Percentiles rank a stretch among this genome's conserved stretches.
These are phyloP conservation scores for Mus minutoides DNA, from an alignment of 2,797 vertebrate species.

Conservation along the genomic window DNA sequence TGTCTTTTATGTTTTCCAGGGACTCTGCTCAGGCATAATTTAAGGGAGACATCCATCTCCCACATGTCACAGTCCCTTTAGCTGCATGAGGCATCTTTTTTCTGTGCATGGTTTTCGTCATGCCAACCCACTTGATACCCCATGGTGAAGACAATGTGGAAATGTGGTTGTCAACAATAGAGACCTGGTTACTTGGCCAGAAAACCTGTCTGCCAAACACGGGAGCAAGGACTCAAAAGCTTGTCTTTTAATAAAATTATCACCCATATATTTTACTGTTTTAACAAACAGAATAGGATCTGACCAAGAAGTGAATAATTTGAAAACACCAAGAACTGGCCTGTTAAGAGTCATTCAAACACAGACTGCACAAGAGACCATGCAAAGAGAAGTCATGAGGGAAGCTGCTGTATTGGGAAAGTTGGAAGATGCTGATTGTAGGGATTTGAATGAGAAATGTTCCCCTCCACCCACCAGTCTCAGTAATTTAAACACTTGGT, in stretches of 20 bases:
- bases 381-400: background rate
- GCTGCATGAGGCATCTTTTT: background rate
- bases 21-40: background rate
- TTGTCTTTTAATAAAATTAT: background rate
- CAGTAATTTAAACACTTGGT: background rate
- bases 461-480: background rate
- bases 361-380: background rate
- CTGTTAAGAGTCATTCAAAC: background rate
- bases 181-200: background rate
- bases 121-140: background rate
- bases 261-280: background rate
- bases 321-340: background rate
- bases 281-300: background rate
- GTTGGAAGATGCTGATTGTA: background rate
- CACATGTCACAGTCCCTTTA: background rate
- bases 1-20: background rate
- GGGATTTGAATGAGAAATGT: background rate
- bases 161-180: background rate
- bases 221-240: rapidly evolving
- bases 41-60: background rate
- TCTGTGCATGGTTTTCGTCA: rapidly evolving
- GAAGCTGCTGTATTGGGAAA: background rate
- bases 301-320: background rate
- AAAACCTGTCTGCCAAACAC: background rate
- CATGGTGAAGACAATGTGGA: background rate